A percentile compares a stretch with the other conserved stretches of the same genome.
These are phyloP conservation scores for Ceyx margarethae DNA, from an alignment of 2,113 vertebrate genomes.

Conservation along the genomic window DNA sequence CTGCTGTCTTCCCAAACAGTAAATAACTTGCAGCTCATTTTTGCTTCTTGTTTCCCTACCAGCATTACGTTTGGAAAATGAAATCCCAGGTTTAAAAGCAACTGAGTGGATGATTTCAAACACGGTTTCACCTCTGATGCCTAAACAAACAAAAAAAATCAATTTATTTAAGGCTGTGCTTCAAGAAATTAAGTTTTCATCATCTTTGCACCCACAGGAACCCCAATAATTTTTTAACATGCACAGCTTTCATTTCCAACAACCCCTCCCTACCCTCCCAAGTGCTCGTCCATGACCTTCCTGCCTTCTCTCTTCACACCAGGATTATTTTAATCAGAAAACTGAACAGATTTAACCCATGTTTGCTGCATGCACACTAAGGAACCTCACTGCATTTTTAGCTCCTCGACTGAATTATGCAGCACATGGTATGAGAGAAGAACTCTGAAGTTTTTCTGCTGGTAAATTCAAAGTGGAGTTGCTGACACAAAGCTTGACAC, in stretches of 20 bases:
- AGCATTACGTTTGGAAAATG: background rate
- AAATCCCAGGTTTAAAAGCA: background rate
- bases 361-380: background rate
- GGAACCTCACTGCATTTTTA: background rate
- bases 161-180: background rate
- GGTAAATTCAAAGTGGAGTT: background rate
- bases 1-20: background rate
- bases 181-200: background rate
- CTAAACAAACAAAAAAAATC: background rate
- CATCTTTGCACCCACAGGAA: background rate
- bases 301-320: conserved; percentile 18
- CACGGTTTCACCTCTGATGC: background rate
- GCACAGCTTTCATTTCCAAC: background rate
- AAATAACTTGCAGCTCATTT: conserved; percentile 36
- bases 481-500: background rate
- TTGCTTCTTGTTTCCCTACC: background rate
- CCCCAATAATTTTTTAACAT: background rate
- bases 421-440: background rate
- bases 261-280: background rate
- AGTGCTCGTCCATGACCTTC: background rate
- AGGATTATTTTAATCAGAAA: background rate
- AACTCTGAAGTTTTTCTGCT: background rate
- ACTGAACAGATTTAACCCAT: background rate
- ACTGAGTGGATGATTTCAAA: background rate
- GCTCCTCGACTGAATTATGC: background rate